Percentiles rank a stretch among this genome's conserved stretches.
Conservation (phyloP, 2,113 vertebrate species). For the Chaetodon trifascialis region DNA sequence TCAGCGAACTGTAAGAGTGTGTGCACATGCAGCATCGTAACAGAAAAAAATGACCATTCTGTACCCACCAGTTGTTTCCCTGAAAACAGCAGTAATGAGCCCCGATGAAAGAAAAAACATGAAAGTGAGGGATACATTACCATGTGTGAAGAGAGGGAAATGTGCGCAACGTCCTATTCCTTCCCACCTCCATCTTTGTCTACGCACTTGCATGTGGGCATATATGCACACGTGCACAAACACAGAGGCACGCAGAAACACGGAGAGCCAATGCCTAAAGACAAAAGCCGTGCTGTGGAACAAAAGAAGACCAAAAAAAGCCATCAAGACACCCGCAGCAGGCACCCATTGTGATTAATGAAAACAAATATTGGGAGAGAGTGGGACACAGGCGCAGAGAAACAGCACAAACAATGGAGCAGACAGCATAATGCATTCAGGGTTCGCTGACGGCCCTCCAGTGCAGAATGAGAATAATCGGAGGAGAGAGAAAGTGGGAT, state of each 20-base stretch:
- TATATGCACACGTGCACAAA: slow-evolving; percentile 38
- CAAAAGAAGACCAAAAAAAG: slow-evolving; percentile 88
- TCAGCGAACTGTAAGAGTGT: neutral
- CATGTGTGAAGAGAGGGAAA: slow-evolving; percentile 39
- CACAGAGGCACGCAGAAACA: slow-evolving; percentile 60
- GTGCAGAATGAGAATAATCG: slow-evolving; percentile 81
- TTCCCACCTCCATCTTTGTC: slow-evolving; percentile 37
- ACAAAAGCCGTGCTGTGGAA: slow-evolving; percentile 80
- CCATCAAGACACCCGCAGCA: slow-evolving; percentile 90
- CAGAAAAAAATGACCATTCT: slow-evolving; percentile 6
- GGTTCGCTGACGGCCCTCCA: slow-evolving; percentile 78
- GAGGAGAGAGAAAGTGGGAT: slow-evolving; percentile 68
- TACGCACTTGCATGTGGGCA: slow-evolving; percentile 11
- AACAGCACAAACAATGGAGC: slow-evolving; percentile 94
- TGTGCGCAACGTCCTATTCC: neutral
- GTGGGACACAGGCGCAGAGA: slow-evolving; percentile 72
- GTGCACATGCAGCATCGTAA: neutral
- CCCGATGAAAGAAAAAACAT: slow-evolving; percentile 55
- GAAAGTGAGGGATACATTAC: slow-evolving; percentile 47
- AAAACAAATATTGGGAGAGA: slow-evolving; percentile 89
- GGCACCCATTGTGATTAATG: slow-evolving; percentile 92
- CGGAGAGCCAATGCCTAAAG: slow-evolving; percentile 66
- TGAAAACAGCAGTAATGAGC: slow-evolving; percentile 51
- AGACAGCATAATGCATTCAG: slow-evolving; percentile 83
- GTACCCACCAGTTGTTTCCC: neutral